Evolutionary conservation across 2,797 vertebrate species (phyloP).

Genomic region (Anabacerthia variegaticeps): DNA sequence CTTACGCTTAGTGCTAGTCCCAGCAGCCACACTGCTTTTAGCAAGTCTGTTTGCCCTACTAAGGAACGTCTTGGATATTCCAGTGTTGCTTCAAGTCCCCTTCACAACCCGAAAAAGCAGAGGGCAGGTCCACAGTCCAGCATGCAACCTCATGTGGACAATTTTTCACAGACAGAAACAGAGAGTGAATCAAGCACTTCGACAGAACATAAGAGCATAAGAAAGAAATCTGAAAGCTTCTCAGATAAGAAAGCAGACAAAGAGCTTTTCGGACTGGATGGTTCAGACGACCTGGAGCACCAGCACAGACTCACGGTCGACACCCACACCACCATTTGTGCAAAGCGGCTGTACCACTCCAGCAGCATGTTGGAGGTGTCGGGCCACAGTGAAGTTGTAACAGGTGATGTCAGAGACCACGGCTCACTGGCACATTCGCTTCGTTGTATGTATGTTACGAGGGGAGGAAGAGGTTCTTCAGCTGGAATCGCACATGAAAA

Average conservation of each 20-base stretch:
- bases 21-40: conserved; percentile 35
- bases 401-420: not conserved
- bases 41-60: not conserved
- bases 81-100: not conserved
- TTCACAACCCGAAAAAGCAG: conserved; percentile 25
- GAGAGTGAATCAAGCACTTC: conserved; percentile 45
- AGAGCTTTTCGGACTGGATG: not conserved
- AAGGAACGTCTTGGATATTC: conserved; percentile 8
- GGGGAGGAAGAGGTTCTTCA: not conserved
- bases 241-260: conserved; percentile 2
- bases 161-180: conserved; percentile 66
- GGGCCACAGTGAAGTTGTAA: not conserved
- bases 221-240: not conserved
- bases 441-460: not conserved
- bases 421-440: not conserved
- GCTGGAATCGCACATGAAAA: not conserved
- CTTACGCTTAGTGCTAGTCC: conserved; percentile 81
- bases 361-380: conserved; percentile 68
- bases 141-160: not conserved
- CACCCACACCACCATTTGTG: conserved; percentile 27
- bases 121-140: not conserved
- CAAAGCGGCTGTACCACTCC: conserved; percentile 52
- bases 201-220: not conserved
- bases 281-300: not conserved
- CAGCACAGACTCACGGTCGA: not conserved